Evolutionary conservation across 2,113 vertebrate species (phyloP), one percentile per base, ranked within the genome.

Genomic region (Pachyramphus minor): DNA sequence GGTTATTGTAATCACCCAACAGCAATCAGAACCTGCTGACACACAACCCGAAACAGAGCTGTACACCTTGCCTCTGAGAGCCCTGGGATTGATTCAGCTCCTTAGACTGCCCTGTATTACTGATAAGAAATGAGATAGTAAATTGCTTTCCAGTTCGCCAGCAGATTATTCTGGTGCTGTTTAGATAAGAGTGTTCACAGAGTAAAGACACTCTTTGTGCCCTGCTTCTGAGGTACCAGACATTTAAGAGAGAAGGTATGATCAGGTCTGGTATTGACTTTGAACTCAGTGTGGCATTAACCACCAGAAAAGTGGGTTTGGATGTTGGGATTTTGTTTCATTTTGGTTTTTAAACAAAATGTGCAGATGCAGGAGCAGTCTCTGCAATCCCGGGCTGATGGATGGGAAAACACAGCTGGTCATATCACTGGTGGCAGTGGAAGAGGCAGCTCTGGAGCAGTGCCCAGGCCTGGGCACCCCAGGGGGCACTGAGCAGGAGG

Each of bases 361-460:
- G 24, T 15, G 23, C 59, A 52, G 41, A 45, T 4, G 33, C 20
- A 18, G 56, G 41, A 2, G 1, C 21, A 30, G 7, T 16, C 44
- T 44, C 53, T 21, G 13, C 42, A 25, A 52, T 1, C 9, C 39
- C 0, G 0, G 30, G 33, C 52, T 80, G 63, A 41, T 0, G 0
- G 64, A 84, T 31, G 62, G 35, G 20, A 31, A n/a, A n/a, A 14
- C 4, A 5, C 0, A 15, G 49, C 39, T 20, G 9, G 41, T 11
- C 9, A 3, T 11, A 3, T 2, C 7, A 0, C n/a, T 1, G 1
- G 21, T 5, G 18, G 23, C 2, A 6, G 49, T 5, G 5, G 21
- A 41, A 31, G 44, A 41, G 53, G 77, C 59, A 74, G 37, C 35
- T 55, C 52, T 5, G 19, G n/a, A 19, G 44, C 50, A 28, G 50